Evolutionary conservation across 2,888 invertebrate genomes (phyloP).

Genomic region (Xylocampa areola): DNA sequence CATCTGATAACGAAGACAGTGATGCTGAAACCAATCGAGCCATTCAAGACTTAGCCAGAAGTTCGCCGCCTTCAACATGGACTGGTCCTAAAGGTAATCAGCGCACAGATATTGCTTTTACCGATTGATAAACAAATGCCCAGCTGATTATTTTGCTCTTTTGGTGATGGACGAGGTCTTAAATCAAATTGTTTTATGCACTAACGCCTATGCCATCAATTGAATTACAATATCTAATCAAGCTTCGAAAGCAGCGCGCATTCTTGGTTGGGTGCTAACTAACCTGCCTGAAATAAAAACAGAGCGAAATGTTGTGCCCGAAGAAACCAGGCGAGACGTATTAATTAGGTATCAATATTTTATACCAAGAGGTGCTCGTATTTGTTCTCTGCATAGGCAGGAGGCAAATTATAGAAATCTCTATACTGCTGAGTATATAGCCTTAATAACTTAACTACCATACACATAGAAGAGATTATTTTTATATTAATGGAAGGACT

Average conservation of each 20-base stretch:
- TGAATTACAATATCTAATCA: too few species aligned
- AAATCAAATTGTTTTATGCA: too few species aligned
- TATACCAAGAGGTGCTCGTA: conserved; percentile 16
- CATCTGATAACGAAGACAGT: too few species aligned
- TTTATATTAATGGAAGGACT: conserved; percentile 22
- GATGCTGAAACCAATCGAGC: conserved; percentile 5
- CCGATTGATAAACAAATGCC: too few species aligned
- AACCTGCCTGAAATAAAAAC: too few species aligned
- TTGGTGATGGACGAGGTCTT: too few species aligned
- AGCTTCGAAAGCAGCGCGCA: too few species aligned
- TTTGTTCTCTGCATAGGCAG: conserved; percentile 6
- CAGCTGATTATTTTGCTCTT: too few species aligned
- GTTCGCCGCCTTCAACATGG: conserved; percentile 32
- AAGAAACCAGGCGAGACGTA: conserved; percentile 10
- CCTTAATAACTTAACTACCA: conserved; percentile 5
- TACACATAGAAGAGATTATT: too few species aligned
- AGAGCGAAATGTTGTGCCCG: conserved; percentile 10
- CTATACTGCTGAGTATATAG: conserved; percentile 15
- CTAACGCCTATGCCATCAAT: too few species aligned
- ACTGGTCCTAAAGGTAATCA: conserved; percentile 35
- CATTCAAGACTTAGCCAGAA: conserved; percentile 20
- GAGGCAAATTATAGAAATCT: conserved; percentile 6
- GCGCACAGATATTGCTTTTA: conserved; percentile 35
- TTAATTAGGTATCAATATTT: conserved; percentile 6
- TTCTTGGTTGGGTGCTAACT: too few species aligned